Evolutionary conservation across 2,797 vertebrate genomes (phyloP).

Genomic region (Diceros bicornis): DNA sequence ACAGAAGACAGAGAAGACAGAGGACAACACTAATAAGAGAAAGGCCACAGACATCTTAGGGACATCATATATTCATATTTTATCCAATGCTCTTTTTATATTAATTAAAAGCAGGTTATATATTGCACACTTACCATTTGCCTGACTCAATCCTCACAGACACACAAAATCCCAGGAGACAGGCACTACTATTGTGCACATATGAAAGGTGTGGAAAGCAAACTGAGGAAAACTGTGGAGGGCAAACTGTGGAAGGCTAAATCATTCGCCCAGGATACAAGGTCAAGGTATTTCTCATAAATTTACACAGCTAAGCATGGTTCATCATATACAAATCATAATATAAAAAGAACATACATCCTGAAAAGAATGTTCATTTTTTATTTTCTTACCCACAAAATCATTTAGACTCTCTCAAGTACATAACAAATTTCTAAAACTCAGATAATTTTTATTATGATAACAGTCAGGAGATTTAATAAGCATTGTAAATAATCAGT

Average conservation of each 20-base stretch:
- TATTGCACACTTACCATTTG: fast-evolving
- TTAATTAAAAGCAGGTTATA: not conserved
- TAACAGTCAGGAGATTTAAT: not conserved
- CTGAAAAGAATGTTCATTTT: not conserved
- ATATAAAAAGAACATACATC: not conserved
- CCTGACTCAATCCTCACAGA: not conserved
- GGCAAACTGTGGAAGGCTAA: not conserved
- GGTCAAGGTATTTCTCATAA: not conserved
- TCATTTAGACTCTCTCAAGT: not conserved
- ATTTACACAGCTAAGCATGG: not conserved
- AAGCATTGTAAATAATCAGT: slow-evolving; percentile 13
- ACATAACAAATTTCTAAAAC: not conserved
- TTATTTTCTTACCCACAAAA: slow-evolving; percentile 38
- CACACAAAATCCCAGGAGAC: no score
- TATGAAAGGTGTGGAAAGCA: not conserved
- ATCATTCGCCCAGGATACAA: not conserved
- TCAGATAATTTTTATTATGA: not conserved
- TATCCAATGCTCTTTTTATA: not conserved
- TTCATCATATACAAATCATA: not conserved
- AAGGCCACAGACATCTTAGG: not conserved
- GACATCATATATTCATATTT: not conserved
- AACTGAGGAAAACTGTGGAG: not conserved
- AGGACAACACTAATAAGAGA: not conserved
- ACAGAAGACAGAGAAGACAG: not conserved
- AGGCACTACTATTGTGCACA: no score